Base-by-base conservation (phyloP, 2,888 invertebrate genomes). In the Ceraclea dissimilis region DNA sequence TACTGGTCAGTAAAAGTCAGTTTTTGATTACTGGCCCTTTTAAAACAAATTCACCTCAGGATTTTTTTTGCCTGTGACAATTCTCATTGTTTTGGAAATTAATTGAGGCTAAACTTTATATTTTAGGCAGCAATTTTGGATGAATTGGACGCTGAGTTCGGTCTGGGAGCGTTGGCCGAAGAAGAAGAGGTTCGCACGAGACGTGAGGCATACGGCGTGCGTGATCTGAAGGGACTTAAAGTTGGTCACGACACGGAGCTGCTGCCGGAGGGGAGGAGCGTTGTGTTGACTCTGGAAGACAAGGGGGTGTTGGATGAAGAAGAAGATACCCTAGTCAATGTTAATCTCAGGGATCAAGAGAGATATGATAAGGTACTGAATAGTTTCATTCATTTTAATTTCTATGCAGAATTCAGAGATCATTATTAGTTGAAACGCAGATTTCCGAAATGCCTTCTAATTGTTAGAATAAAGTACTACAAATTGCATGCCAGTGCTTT, bases 71-170 rank as follows among this genome's bases (percentile, higher is more conserved):
- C n/a, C n/a, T n/a, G n/a, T n/a, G n/a, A n/a, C n/a, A n/a, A n/a
- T n/a, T n/a, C n/a, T n/a, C n/a, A n/a, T n/a, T n/a, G n/a, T n/a
- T n/a, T n/a, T n/a, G n/a, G n/a, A n/a, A n/a, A n/a, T n/a, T n/a
- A n/a, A n/a, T n/a, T n/a, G n/a, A n/a, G n/a, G n/a, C n/a, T n/a
- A n/a, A n/a, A n/a, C n/a, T n/a, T 39, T 39, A 8, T 39, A n/a
- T 56, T 66, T 6, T 68, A 90, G 92, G 97, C 94, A 19, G 93
- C 93, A 70, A 81, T 91, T 78, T 71, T 98, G 67, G 93, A 96
- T 72, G 94, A 97, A 73, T 82, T 98, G 79, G 98, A 98, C 73
- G 89, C 84, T 63, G 94, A 91, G 70, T 96, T 97, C 79, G 96
- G 95, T 26, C 85, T 95, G 59, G 82, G 85, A 13, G 88, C 86